Evolutionary conservation across 37 sponge, comb jelly and placozoan species (phyloP), one percentile per base, ranked within the genome.

Genomic region (Aplysina aerophoba): DNA sequence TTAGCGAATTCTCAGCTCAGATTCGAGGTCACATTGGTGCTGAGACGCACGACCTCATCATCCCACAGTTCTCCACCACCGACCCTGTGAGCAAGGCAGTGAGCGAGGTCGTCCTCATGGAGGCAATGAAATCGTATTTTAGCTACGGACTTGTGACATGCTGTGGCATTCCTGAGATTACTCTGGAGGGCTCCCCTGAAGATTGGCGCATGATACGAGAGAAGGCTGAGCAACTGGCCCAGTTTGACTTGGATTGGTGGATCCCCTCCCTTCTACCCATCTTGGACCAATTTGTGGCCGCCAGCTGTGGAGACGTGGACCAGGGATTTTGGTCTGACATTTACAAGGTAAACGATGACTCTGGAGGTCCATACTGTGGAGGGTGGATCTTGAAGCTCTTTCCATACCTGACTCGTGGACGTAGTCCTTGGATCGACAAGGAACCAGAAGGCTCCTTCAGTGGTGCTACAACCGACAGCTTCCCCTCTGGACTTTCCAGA

Each of bases 101-200:
- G 15, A 77, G 84, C 33, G 86, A 87, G 61, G 71, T 91, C 0
- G 85, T 84, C 15, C 60, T 91, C 40, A 91, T 91, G 91, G 82
- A 84, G 30, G 24, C 80, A 28, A 73, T 91, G 50, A 79, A 91
- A 58, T 28, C 77, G 40, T 91, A 91, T 57, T 91, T 91, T 28
- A 2, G 0, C 19, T 91, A 84, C 72, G 17, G 27, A 44, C 0
- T 83, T 8, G 11, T 20, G 4, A 63, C 80, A 59, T 0, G 30
- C 0, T 91, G 91, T 91, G 91, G 91, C 31, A 85, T 91, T 60
- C 91, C 91, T 25, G 85, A 84, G 58, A 84, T 91, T 44, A 91
- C 91, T 61, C 68, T 91, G 15, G 85, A 84, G 35, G 91, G 91
- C 16, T 84, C 91, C 19, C 50, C 55, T 13, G 73, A 80, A 13